These are phyloP conservation scores for Falco punctatus DNA, from an alignment of 2,113 vertebrate species.

Conservation along the genomic window DNA sequence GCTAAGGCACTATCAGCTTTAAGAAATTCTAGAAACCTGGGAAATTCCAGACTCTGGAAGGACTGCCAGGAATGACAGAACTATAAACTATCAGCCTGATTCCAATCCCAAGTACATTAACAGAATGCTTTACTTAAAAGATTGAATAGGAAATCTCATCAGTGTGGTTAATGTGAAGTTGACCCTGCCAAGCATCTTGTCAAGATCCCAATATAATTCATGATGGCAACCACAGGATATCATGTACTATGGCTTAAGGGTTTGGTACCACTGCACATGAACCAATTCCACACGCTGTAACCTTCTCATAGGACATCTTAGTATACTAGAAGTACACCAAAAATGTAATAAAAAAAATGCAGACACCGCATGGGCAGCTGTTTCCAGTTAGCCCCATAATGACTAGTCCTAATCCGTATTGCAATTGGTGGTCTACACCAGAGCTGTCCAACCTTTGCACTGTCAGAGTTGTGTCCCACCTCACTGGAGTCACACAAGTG, in stretches of 20 bases:
- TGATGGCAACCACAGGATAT: background rate
- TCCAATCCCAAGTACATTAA: background rate
- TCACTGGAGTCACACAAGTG: accelerated
- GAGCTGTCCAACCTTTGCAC: background rate
- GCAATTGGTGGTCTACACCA: accelerated
- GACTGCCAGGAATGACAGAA: background rate
- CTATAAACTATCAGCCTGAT: background rate
- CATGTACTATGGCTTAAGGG: background rate
- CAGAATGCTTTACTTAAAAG: background rate
- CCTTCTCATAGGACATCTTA: background rate
- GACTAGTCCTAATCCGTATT: accelerated
- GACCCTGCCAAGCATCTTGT: background rate
- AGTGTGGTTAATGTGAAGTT: background rate
- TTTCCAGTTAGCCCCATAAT: background rate
- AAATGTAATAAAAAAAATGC: accelerated
- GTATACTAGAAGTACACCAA: no score
- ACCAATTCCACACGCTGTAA: background rate
- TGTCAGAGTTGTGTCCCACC: accelerated
- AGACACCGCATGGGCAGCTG: accelerated
- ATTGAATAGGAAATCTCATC: background rate
- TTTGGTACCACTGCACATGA: background rate
- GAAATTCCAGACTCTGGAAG: background rate
- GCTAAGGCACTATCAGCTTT: background rate
- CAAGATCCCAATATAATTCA: background rate
- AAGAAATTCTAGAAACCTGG: background rate